Evolutionary conservation across 2,797 vertebrate species (phyloP), one percentile per base, ranked within the genome.

Genomic region (Zenarchopterus dispar): DNA sequence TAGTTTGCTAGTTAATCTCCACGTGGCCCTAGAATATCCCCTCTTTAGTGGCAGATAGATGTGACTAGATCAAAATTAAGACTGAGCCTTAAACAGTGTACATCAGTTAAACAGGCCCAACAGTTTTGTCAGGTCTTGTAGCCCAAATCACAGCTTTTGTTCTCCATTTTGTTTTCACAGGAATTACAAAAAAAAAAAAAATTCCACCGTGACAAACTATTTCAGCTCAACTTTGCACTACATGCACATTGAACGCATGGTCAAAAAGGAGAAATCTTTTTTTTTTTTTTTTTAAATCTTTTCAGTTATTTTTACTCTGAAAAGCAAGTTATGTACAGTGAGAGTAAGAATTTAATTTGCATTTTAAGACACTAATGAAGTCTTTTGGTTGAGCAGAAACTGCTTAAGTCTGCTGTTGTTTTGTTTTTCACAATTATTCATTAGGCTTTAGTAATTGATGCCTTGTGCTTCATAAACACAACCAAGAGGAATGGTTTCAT

Each of bases 281-380:
- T 21, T 31, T 55, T 63, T 51, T 28, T 24, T 0, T 21, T 45
- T 17, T 15, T 21, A 1, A 16, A 13, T 2, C 2, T 21, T 23
- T 4, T 15, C 13, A 22, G 17, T 19, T 46, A n/a, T 8, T 11
- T 36, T 36, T 36, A 9, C 33, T 39, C 31, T 17, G 23, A 26
- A 50, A 45, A 72, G 56, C 2, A 21, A 67, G 33, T 72, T 67
- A 36, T 82, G 78, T 86, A 73, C 77, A 58, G 80, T 81, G 86
- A n/a, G 46, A 85, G 69, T 72, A 83, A 75, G 78, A 79, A 68
- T 83, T 88, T 84, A 70, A 88, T 86, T 84, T 86, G 81, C 77
- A 80, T 91, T 91, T 81, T 80, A 91, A 4, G 85, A 92, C 91
- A 89, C 80, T 86, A 92, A 92, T 91, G 84, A 91, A 83, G 86